Percentiles rank a stretch among this genome's conserved stretches.
Conservation (phyloP, 92 coral and sea anemone genomes). For the Paramuricea clavata region DNA sequence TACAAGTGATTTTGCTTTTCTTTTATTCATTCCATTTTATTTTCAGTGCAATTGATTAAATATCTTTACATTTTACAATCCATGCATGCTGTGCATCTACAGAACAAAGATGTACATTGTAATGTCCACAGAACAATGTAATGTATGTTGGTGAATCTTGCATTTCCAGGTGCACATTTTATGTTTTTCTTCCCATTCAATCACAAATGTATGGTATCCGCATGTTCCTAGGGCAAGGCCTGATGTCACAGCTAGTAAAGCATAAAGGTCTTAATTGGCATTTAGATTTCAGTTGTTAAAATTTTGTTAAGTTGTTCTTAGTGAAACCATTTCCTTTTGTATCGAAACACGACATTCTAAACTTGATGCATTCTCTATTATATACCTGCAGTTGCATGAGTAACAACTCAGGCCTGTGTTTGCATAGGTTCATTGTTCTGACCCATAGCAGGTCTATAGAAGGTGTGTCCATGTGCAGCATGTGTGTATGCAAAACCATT, state of each 20-base stretch:
- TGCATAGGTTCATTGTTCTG: constrained; percentile 20
- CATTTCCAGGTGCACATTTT: background rate
- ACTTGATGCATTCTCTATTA: background rate
- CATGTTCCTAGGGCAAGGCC: background rate
- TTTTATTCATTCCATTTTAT: background rate
- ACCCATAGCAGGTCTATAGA: constrained; percentile 65
- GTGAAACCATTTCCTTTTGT: background rate
- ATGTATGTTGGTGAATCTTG: background rate
- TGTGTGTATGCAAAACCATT: constrained; percentile 80
- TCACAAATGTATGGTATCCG: background rate
- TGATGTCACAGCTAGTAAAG: background rate
- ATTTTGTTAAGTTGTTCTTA: background rate
- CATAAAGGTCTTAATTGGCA: too few relatives aligned
- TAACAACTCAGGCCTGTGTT: background rate
- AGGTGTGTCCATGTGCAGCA: constrained; percentile 91
- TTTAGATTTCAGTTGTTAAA: background rate
- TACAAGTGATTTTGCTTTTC: background rate
- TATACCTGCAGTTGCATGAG: background rate
- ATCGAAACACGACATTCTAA: background rate
- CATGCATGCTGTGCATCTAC: background rate
- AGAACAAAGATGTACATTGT: background rate
- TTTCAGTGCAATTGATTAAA: background rate
- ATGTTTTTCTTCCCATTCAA: background rate
- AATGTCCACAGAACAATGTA: too few relatives aligned
- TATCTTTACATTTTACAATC: background rate